A percentile compares a stretch with the other conserved stretches of the same genome.
These are phyloP conservation scores for Apotomis capreana DNA, from an alignment of 2,888 invertebrate genomes.

Conservation along the genomic window DNA sequence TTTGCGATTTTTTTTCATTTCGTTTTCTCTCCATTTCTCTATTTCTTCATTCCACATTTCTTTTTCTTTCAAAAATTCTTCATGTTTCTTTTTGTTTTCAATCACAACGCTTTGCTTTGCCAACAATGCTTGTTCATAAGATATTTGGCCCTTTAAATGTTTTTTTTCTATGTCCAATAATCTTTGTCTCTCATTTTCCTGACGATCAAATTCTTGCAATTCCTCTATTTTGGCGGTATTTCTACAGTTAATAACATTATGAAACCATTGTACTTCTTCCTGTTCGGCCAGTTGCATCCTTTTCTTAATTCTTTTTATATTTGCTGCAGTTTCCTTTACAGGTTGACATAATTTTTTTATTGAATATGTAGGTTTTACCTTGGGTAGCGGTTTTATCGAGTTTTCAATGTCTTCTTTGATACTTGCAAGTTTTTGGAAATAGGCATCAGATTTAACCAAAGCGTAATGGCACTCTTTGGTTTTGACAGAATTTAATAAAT, in stretches of 20 bases:
- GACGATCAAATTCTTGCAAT: conserved; percentile 72
- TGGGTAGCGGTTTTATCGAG: conserved; percentile 50
- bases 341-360: conserved; percentile 48
- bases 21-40: conserved; percentile 75
- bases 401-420: conserved; percentile 61
- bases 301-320: conserved; percentile 80
- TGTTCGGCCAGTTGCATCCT: conserved; percentile 72
- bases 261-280: conserved; percentile 78
- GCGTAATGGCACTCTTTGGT: conserved; percentile 61
- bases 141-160: conserved; percentile 83
- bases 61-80: conserved; percentile 78
- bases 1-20: conserved; percentile 77
- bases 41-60: conserved; percentile 76
- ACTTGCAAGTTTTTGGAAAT: conserved; percentile 54
- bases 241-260: conserved; percentile 75
- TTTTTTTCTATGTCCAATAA: conserved; percentile 82
- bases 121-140: conserved; percentile 83
- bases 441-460: conserved; percentile 60
- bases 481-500: conserved; percentile 64
- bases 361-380: conserved; percentile 49
- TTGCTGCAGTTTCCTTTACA: conserved; percentile 78
- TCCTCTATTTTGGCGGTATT: conserved; percentile 70
- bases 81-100: conserved; percentile 78
- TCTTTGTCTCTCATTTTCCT: conserved; percentile 75
- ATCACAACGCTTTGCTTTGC: conserved; percentile 79